A percentile compares a stretch with the other conserved stretches of the same genome.
phyloP scores from a whole-genome alignment of 1,140 invertebrate species.

The Camponotus pennsylvanicus region DNA sequence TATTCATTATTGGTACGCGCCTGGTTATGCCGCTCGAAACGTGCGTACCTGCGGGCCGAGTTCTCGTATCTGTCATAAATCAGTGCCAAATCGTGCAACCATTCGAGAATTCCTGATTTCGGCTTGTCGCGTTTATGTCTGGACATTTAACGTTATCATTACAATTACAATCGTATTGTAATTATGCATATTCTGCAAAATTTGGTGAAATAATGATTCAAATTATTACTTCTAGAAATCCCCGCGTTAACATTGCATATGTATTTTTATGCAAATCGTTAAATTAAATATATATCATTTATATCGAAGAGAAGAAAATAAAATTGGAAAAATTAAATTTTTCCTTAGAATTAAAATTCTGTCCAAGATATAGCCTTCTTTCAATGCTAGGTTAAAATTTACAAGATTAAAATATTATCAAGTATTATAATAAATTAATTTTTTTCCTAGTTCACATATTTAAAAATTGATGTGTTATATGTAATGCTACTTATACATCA shows the following conservation, averaged over 20 bases:
- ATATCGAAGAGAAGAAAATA: not conserved
- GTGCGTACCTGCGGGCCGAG: slow-evolving; percentile 74
- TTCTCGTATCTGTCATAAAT: slow-evolving; percentile 84
- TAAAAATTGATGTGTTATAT: slow-evolving; percentile 1
- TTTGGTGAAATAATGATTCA: not conserved
- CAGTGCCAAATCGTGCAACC: slow-evolving; percentile 78
- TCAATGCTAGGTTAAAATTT: slow-evolving; percentile 20
- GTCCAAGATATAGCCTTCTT: not conserved
- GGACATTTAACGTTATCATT: not conserved
- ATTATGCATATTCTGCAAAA: not conserved
- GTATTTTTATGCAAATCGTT: not conserved
- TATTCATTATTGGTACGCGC: slow-evolving; percentile 84
- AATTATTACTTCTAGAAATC: not conserved
- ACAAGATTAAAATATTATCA: no score
- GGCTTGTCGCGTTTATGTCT: slow-evolving; percentile 42
- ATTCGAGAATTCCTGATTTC: slow-evolving; percentile 73
- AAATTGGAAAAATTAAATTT: not conserved
- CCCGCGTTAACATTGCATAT: not conserved
- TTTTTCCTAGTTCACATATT: not conserved
- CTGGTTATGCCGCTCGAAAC: slow-evolving; percentile 78
- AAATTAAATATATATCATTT: not conserved
- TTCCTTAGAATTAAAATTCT: not conserved
- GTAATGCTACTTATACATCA: slow-evolving; percentile 6
- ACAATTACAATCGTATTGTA: slow-evolving; percentile 8
- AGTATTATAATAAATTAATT: no score